Evolutionary conservation across 1,140 invertebrate species (phyloP).

Genomic region (Sitobion miscanthi): DNA sequence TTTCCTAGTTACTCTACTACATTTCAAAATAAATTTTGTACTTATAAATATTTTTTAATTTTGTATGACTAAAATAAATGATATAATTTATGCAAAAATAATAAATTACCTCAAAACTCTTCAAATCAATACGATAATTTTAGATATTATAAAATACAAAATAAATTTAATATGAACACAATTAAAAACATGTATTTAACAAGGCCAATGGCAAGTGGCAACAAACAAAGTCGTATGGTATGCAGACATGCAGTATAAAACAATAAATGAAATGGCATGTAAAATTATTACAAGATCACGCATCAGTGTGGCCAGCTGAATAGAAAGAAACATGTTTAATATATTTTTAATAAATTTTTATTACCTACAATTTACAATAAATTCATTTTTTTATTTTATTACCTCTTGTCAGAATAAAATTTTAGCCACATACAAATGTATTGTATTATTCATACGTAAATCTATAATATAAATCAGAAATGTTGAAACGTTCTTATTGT

Average conservation of each 20-base stretch:
- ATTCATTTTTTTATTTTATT: not conserved
- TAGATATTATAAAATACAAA: not conserved
- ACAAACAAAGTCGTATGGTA: not conserved
- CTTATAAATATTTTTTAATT: not conserved
- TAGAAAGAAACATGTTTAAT: not conserved
- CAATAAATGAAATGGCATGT: constrained; percentile 33
- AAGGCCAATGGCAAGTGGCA: not conserved
- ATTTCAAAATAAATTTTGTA: not conserved
- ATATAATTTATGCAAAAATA: not conserved
- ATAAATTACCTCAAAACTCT: constrained; percentile 36
- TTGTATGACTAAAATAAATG: not conserved
- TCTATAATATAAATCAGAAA: not conserved
- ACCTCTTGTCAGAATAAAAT: not conserved
- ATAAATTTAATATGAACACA: not conserved
- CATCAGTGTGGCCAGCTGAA: not conserved
- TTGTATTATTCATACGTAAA: not conserved
- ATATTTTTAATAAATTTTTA: not conserved
- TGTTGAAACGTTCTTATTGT: not conserved
- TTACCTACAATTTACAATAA: not conserved
- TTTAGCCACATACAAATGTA: not conserved
- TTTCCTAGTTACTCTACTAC: not conserved
- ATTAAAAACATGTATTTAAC: not conserved
- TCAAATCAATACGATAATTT: not conserved
- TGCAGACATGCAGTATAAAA: not conserved
- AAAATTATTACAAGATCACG: constrained; percentile 9